Evolutionary conservation across 1,140 invertebrate species (phyloP).

Genomic region (Drosophila kikkawai): DNA sequence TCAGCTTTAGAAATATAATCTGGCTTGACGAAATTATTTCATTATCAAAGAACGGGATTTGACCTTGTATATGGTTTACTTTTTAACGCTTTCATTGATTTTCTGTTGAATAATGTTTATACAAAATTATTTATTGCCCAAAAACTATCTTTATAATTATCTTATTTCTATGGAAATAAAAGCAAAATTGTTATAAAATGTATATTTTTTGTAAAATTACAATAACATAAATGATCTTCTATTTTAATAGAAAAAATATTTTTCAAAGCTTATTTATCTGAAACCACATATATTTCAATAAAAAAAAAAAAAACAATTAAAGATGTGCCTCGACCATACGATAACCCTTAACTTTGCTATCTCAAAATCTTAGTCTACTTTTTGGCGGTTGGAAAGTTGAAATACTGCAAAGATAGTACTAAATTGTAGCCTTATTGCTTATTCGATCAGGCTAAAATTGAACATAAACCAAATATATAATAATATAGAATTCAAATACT

Average conservation of each 20-base stretch:
- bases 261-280: too few relatives aligned
- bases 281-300: too few relatives aligned
- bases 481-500: too few relatives aligned
- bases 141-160: not conserved
- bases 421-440: not conserved
- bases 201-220: too few relatives aligned
- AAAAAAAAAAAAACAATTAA: too few relatives aligned
- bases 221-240: too few relatives aligned
- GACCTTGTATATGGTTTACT: not conserved
- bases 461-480: not conserved
- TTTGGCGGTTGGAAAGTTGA: not conserved
- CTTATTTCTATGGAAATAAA: not conserved
- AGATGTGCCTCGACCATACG: not conserved
- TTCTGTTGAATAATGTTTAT: not conserved
- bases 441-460: not conserved
- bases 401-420: not conserved
- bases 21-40: not conserved
- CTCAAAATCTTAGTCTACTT: not conserved
- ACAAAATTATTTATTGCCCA: not conserved
- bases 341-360: not conserved
- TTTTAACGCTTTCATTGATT: not conserved
- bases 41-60: not conserved
- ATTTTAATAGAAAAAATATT: too few relatives aligned
- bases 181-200: not conserved
- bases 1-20: slow-evolving; percentile 3